Evolutionary conservation across 2,888 invertebrate genomes (phyloP), one percentile per base, ranked within the genome.

Genomic region (Conchocele bisecta): DNA sequence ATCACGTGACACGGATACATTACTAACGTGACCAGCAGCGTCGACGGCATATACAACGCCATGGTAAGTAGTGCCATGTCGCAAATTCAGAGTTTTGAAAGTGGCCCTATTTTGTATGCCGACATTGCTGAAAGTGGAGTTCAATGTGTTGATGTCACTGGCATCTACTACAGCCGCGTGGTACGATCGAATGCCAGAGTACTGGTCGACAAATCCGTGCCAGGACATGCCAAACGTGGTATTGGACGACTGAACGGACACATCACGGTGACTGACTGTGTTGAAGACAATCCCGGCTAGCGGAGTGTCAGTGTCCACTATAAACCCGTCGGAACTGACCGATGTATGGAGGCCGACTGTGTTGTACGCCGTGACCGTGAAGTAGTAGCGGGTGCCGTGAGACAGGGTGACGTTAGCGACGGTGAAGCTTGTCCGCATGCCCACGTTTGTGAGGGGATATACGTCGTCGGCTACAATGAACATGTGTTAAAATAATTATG

Each of bases 11-110:
- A 20, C 13, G 0, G 59, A 61, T 9, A 53, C 33, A 5, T 33
- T 20, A 54, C 77, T 82, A 28, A 58, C 42, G 51, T 72, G 74
- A n/a, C 82, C 81, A 11, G 78, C 79, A 3, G 65, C 53, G 53
- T 83, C 82, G 13, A 54, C 22, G 13, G 81, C 81, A 50, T 77
- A 71, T 1, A 81, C 74, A 3, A 59, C 48, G 26, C 71, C 72
- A 11, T 17, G n/a, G 33, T 79, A 78, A 1, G 44, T 67, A 15
- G 46, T 24, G 15, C 64, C 48, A 20, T 70, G 65, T 48, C 59
- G 29, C 17, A 75, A 37, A 17, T 26, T 29, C 15, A 72, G 28
- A 9, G 50, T 41, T 17, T 24, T 24, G 6, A 76, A 44, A 2
- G 11, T 46, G 24, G 59, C 22, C 4, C 33, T 29, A 20, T 63